Evolutionary conservation across 2,113 vertebrate species (phyloP).

Genomic region (Callocephalon fimbriatum): DNA sequence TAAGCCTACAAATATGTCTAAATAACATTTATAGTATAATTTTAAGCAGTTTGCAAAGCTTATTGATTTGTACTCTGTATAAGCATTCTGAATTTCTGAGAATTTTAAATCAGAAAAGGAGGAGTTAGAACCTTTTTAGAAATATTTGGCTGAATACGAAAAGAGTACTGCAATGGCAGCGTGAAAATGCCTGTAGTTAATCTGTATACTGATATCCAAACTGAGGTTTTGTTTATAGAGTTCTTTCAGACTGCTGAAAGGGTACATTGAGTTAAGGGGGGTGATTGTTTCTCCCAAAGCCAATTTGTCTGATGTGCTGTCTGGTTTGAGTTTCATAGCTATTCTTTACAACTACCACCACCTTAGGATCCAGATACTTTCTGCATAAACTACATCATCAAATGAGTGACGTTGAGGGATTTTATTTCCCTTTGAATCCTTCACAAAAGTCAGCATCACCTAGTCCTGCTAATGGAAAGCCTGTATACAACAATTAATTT

Average conservation of each 20-base stretch:
- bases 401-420: not conserved
- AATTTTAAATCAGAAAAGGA: constrained; percentile 2
- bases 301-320: not conserved
- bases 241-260: not conserved
- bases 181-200: not conserved
- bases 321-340: not conserved
- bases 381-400: not conserved
- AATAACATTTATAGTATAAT: constrained; percentile 61
- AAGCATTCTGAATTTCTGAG: constrained; percentile 10
- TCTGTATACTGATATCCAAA: not conserved
- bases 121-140: not conserved
- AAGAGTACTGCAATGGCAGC: not conserved
- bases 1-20: constrained; percentile 21
- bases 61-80: not conserved
- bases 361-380: not conserved
- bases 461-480: not conserved
- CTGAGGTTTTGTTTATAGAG: not conserved
- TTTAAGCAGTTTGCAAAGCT: constrained; percentile 1
- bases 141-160: not conserved
- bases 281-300: not conserved
- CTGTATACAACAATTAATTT: not conserved
- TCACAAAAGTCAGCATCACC: not conserved
- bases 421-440: not conserved
- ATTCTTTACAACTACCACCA: not conserved
- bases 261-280: not conserved